Percentiles rank a stretch among this genome's conserved stretches.
phyloP scores from a whole-genome alignment of 1,140 invertebrate species.

The Orchesella cincta region DNA sequence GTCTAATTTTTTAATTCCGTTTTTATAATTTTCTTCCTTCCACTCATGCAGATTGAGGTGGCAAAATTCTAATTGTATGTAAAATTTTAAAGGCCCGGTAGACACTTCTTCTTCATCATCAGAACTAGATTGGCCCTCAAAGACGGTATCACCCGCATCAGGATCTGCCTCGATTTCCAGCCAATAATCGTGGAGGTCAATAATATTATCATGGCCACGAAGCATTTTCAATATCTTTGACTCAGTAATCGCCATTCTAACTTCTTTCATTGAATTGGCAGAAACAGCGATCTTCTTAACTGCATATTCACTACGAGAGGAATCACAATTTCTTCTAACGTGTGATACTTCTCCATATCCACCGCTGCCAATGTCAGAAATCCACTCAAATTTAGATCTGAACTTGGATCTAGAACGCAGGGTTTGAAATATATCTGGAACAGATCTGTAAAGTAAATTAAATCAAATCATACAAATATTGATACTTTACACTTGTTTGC shows the following conservation, averaged over 20 bases:
- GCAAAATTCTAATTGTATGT: conserved; percentile 47
- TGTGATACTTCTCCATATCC: conserved; percentile 42
- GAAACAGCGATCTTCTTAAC: conserved; percentile 43
- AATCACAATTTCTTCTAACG: conserved; percentile 6
- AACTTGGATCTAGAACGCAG: conserved; percentile 43
- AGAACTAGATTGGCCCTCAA: not conserved
- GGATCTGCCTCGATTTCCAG: conserved; percentile 42
- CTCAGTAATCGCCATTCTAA: conserved; percentile 46
- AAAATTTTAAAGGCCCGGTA: conserved; percentile 40
- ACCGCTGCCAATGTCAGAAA: conserved; percentile 35
- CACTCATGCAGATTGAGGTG: conserved; percentile 35
- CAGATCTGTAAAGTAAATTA: conserved; percentile 28
- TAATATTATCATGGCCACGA: conserved; percentile 37
- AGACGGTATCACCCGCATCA: not conserved
- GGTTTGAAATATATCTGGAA: conserved; percentile 44
- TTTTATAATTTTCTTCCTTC: conserved; percentile 30
- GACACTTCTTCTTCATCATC: not conserved
- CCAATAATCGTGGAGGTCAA: conserved; percentile 45
- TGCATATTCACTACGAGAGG: conserved; percentile 26
- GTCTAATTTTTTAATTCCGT: not conserved
- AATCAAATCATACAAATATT: no score
- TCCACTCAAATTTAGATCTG: conserved; percentile 33
- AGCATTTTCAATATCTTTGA: conserved; percentile 39
- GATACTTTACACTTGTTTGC: no score
- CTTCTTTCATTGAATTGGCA: conserved; percentile 34